These are phyloP conservation scores for Ptyas mucosa DNA, from an alignment of 2,113 vertebrate species.

Conservation along the genomic window DNA sequence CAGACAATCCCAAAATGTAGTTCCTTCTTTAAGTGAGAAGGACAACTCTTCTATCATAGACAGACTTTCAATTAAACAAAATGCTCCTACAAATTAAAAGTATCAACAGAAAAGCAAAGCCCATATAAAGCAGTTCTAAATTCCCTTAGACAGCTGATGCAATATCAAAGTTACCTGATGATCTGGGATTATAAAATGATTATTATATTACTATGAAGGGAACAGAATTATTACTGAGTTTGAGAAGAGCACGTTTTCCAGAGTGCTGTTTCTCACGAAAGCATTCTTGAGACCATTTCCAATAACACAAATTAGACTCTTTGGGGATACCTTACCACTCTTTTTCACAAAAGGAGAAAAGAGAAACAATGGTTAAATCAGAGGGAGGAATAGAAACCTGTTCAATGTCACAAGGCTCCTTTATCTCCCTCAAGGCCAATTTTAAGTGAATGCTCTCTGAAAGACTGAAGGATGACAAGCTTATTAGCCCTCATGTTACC, in stretches of 20 bases:
- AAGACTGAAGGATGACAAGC: neutral
- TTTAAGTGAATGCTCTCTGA: neutral
- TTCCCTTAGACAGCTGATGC: neutral
- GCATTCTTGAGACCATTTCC: neutral
- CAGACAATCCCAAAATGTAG: neutral
- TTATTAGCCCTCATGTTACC: neutral
- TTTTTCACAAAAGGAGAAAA: neutral
- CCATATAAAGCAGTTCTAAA: neutral
- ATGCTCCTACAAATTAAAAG: neutral
- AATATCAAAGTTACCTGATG: neutral
- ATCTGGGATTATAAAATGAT: neutral
- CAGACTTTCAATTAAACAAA: neutral
- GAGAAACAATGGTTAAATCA: neutral
- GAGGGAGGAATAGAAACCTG: neutral
- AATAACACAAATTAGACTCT: neutral
- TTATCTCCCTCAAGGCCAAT: neutral
- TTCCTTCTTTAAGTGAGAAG: neutral
- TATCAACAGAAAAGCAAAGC: neutral
- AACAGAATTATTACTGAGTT: neutral
- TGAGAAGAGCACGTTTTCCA: neutral
- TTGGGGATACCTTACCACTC: neutral
- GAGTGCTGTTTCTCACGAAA: neutral
- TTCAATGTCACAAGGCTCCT: neutral
- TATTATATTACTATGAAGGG: neutral
- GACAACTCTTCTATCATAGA: neutral